Conservation (phyloP, 1,140 invertebrate species). For the Daktulosphaira vitifoliae region DNA sequence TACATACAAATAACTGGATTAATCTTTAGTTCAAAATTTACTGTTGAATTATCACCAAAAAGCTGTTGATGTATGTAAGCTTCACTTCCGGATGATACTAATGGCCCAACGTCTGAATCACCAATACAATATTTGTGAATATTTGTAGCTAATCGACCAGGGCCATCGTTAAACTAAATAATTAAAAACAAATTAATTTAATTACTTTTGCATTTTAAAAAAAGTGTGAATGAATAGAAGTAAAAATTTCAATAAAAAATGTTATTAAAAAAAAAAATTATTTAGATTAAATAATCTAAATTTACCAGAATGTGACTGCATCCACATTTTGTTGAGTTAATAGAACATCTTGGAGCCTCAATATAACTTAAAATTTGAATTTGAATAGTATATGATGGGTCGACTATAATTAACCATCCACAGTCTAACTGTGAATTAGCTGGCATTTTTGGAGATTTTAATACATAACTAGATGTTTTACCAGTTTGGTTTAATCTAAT, state of each 20-base stretch:
- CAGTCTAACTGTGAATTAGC: neutral
- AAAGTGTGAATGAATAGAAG: too few species aligned
- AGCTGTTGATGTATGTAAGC: neutral
- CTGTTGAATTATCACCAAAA: neutral
- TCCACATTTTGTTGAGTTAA: neutral
- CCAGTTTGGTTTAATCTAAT: neutral
- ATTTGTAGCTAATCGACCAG: neutral
- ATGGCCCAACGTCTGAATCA: neutral
- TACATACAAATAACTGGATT: conserved; percentile 4
- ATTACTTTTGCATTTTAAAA: too few species aligned
- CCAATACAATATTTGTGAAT: neutral
- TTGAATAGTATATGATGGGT: neutral
- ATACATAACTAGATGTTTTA: neutral
- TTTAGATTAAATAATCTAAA: too few species aligned
- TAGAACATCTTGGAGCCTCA: neutral
- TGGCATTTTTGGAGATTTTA: neutral
- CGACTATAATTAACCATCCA: conserved; percentile 2
- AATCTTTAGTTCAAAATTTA: conserved; percentile 7
- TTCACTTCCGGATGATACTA: neutral
- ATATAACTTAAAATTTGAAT: neutral
- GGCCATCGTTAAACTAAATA: conserved; percentile 10
- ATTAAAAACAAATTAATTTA: too few species aligned
- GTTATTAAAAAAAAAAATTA: too few species aligned
- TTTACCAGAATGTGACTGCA: conserved; percentile 1
- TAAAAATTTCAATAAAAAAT: too few species aligned